Conservation (phyloP, 2,888 invertebrate genomes). For the Rutpela maculata region DNA sequence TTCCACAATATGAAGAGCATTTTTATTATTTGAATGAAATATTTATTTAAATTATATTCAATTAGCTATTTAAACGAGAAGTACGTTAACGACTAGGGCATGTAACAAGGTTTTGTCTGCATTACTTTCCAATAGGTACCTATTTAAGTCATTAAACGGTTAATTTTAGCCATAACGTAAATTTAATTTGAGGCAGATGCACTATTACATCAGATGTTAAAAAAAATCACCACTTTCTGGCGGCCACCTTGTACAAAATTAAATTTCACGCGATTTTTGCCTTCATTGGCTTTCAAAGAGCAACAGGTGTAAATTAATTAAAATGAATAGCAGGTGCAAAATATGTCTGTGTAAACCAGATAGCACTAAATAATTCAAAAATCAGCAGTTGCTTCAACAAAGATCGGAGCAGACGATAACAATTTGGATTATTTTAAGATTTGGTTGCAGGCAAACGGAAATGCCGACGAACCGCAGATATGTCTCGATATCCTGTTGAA, state of each 20-base stretch:
- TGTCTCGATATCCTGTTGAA: conserved; percentile 47
- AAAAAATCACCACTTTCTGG: conserved; percentile 2
- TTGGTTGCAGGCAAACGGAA: conserved; percentile 45
- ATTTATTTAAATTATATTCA: no score
- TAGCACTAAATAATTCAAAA: conserved; percentile 28
- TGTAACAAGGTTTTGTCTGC: background rate
- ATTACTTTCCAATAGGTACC: background rate
- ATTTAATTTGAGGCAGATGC: background rate
- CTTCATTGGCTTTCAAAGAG: conserved; percentile 22
- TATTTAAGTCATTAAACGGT: background rate
- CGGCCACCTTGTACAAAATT: conserved; percentile 1
- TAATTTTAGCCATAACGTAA: no score
- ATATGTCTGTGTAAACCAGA: conserved; percentile 13
- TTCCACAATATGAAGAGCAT: no score
- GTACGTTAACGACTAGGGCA: no score
- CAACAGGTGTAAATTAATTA: conserved; percentile 37
- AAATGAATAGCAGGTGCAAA: conserved; percentile 27
- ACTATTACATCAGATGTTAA: background rate
- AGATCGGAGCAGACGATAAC: conserved; percentile 31
- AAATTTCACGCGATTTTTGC: conserved; percentile 7
- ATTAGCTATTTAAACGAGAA: no score
- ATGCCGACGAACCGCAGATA: conserved; percentile 48
- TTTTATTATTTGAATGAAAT: no score
- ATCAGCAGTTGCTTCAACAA: conserved; percentile 24
- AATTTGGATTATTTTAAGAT: conserved; percentile 49